phyloP scores from a whole-genome alignment of 23 tunicate species.

The Aplidium turbinatum region DNA sequence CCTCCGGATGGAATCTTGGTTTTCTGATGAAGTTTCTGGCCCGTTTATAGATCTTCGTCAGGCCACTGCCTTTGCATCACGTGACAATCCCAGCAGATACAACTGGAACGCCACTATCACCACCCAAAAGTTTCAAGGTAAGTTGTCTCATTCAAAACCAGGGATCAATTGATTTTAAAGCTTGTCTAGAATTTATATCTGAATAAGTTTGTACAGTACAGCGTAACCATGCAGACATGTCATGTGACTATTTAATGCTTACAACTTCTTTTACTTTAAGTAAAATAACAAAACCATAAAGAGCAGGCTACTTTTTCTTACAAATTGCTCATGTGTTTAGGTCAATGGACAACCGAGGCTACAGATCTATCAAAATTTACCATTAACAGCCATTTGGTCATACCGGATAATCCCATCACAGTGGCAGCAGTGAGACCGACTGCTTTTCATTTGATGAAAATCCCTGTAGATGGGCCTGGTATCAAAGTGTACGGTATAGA shows the following conservation, averaged over 20 bases:
- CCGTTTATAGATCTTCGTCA: slow-evolving; percentile 32
- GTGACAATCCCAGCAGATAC: not conserved
- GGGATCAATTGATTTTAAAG: not conserved
- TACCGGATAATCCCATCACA: not conserved
- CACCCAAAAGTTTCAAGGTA: slow-evolving; percentile 11
- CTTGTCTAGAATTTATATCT: not conserved
- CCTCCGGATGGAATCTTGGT: not conserved
- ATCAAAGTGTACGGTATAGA: slow-evolving; percentile 8
- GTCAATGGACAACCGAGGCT: slow-evolving; percentile 29
- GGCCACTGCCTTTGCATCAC: not conserved
- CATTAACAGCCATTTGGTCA: not conserved
- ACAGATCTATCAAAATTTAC: not conserved
- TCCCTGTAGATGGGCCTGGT: not conserved
- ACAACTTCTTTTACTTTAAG: too few relatives aligned
- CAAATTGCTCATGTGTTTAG: too few relatives aligned
- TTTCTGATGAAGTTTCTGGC: not conserved
- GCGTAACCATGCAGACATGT: too few relatives aligned
- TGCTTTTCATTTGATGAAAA: not conserved
- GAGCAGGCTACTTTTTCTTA: too few relatives aligned
- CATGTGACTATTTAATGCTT: too few relatives aligned
- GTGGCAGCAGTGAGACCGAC: not conserved
- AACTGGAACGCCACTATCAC: slow-evolving; percentile 35
- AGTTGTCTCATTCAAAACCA: too few relatives aligned
- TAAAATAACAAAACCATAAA: too few relatives aligned
- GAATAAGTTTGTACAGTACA: too few relatives aligned